Evolutionary conservation across 2,113 vertebrate genomes (phyloP).

Genomic region (Anhinga rufa): DNA sequence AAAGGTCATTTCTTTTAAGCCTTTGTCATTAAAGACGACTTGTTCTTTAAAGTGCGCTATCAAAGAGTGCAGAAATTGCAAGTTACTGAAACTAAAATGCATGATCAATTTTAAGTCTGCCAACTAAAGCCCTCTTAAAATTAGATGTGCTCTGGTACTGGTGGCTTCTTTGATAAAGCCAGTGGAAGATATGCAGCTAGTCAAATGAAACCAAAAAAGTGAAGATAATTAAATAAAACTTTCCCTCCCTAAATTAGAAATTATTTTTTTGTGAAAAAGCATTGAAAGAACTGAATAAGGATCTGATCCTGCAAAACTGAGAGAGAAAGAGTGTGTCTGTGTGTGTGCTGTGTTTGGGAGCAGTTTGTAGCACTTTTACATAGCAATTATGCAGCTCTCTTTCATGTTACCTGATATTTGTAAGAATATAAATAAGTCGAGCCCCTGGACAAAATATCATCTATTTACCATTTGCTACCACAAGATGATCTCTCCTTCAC

Average conservation of each 20-base stretch:
- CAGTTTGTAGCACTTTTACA: background rate
- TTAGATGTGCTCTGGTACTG: constrained; percentile 61
- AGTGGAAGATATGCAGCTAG: constrained; percentile 32
- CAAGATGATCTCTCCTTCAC: background rate
- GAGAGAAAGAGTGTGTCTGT: background rate
- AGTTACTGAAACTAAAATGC: constrained; percentile 77
- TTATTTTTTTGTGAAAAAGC: background rate
- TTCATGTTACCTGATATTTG: background rate
- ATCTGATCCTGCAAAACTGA: background rate
- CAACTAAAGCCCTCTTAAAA: constrained; percentile 70
- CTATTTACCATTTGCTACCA: background rate
- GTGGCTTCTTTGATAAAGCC: constrained; percentile 67
- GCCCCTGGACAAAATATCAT: background rate
- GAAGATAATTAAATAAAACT: constrained; percentile 67
- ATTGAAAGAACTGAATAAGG: background rate
- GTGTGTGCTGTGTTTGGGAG: background rate
- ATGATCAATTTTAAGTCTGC: constrained; percentile 71
- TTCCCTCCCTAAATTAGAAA: constrained; percentile 12
- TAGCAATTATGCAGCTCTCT: background rate
- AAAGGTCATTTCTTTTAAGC: constrained; percentile 77
- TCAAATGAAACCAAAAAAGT: constrained; percentile 35
- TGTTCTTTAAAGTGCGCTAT: constrained; percentile 76
- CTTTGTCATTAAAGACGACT: constrained; percentile 76
- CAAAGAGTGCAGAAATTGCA: constrained; percentile 76
- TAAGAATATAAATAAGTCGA: background rate